Evolutionary conservation across 2,888 invertebrate genomes (phyloP), one percentile per base, ranked within the genome.

Genomic region (Coelinius sp.): DNA sequence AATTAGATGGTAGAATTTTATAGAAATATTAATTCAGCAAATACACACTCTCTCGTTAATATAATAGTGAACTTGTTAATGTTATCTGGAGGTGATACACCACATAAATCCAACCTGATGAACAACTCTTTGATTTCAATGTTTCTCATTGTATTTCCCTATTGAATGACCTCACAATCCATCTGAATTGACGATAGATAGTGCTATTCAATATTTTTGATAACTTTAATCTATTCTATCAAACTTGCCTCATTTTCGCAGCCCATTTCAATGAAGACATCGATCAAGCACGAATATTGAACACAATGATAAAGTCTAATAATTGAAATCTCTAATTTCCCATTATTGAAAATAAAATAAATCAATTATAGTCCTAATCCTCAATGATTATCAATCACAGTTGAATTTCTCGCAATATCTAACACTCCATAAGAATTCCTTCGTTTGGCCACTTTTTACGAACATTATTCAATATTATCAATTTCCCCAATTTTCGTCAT

Each of bases 391-490:
- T 14, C 68, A 70, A 63, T 73, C 75, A 75, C 73, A 76, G 64
- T 71, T 73, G 52, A 52, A 71, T 46, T 65, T 52, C 1, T 27
- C 41, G n/a, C 41, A 20, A 38, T 10, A 49, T 65, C 49, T 68
- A 68, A 73, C 71, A 70, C 70, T 76, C 41, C 68, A 73, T 74
- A 76, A 71, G 74, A 74, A 72, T 68, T 35, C 38, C 38, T 68
- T 64, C 53, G 66, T 73, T 77, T 77, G 77, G 75, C 77, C 76
- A 75, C 71, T 74, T 73, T 73, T 59, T 71, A 64, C 52, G 65
- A 68, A 44, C 69, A 41, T 63, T 38, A 65, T 70, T 46, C 31
- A 49, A 69, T 56, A 59, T 53, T 22, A 68, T 68, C 27, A 44
- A 20, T 68, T 70, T 35, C 22, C 53, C 22, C 53, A 56, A 69